Evolutionary conservation across 2,113 vertebrate genomes (phyloP).

Genomic region (Dolichotis patagonum): DNA sequence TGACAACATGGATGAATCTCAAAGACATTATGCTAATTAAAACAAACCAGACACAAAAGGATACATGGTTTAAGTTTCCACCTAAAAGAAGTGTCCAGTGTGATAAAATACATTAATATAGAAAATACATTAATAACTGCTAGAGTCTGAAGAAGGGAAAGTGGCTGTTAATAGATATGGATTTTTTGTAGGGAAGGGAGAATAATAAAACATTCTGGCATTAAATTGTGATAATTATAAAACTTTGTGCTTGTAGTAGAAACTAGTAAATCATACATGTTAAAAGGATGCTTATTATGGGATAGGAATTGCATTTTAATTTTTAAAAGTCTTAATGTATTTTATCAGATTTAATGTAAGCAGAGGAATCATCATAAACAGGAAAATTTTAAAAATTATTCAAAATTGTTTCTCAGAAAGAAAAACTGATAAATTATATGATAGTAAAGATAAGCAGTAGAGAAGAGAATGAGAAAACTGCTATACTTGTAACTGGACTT

Average conservation of each 20-base stretch:
- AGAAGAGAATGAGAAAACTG: too few species aligned
- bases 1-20: not conserved
- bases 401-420: too few species aligned
- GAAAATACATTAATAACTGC: not conserved
- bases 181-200: not conserved
- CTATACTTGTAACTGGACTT: too few species aligned
- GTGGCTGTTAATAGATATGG: not conserved
- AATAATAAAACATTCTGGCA: conserved; percentile 4
- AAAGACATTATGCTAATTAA: not conserved
- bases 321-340: not conserved
- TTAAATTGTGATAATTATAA: not conserved
- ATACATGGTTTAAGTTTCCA: not conserved
- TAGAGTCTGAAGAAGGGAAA: not conserved
- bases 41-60: not conserved
- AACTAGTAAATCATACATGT: not conserved
- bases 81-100: not conserved
- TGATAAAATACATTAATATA: not conserved
- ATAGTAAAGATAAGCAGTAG: too few species aligned
- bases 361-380: not conserved
- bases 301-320: not conserved
- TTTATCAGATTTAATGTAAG: not conserved
- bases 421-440: too few species aligned
- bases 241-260: not conserved
- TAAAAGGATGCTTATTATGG: not conserved
- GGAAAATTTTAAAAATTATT: too few species aligned